Evolutionary conservation across 1,140 invertebrate species (phyloP).

Genomic region (Olivierus martensii): DNA sequence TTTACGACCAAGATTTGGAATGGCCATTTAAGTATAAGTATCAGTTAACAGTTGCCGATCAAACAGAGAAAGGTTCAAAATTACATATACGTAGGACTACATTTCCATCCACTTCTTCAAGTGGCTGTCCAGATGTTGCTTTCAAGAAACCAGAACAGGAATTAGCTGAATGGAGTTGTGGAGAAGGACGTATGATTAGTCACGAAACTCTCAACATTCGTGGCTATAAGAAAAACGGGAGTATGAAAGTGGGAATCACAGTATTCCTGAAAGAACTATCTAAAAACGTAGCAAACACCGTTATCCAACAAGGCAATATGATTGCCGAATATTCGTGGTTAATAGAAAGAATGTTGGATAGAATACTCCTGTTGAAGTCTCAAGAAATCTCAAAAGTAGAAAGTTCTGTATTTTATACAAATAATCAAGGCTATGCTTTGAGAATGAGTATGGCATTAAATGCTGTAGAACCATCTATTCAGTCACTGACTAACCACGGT

Average conservation of each 20-base stretch:
- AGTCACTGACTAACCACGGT: neutral
- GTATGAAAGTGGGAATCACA: neutral
- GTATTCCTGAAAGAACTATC: slow-evolving; percentile 9
- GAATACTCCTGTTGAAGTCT: neutral
- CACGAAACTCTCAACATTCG: slow-evolving; percentile 1
- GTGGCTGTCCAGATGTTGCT: slow-evolving; percentile 9
- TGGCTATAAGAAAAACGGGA: neutral
- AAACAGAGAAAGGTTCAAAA: neutral
- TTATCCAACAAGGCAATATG: neutral
- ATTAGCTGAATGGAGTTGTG: slow-evolving; percentile 14
- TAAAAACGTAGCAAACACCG: neutral
- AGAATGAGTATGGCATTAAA: neutral
- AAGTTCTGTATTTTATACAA: slow-evolving; percentile 5
- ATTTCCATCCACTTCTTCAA: neutral
- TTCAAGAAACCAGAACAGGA: slow-evolving; percentile 9
- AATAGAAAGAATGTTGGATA: neutral
- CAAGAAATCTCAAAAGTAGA: slow-evolving; percentile 6
- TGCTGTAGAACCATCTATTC: neutral
- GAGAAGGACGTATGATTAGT: slow-evolving; percentile 9
- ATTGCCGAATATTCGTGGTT: slow-evolving; percentile 9
- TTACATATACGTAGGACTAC: neutral
- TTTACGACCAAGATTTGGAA: slow-evolving; percentile 1
- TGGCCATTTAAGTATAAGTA: slow-evolving; percentile 10
- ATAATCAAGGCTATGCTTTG: slow-evolving; percentile 10
- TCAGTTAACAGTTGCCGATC: neutral